A percentile compares a stretch with the other conserved stretches of the same genome.
Conservation (phyloP, 2,797 vertebrate genomes). For the Acomys russatus region DNA sequence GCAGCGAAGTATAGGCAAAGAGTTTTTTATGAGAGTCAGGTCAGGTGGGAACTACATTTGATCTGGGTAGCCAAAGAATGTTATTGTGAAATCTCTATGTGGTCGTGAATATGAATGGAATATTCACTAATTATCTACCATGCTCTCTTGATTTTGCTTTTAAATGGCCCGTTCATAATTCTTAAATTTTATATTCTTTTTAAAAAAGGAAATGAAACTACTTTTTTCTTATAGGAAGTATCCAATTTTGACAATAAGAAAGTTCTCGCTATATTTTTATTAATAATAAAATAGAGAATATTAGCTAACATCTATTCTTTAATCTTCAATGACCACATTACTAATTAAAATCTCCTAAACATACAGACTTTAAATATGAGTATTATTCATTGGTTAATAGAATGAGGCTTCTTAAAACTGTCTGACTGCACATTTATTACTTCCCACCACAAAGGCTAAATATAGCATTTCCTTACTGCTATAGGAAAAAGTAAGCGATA, state of each 20-base stretch:
- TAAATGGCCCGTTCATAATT: not conserved
- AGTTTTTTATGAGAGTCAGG: not conserved
- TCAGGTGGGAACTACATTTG: not conserved
- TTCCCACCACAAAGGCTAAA: conserved; percentile 75
- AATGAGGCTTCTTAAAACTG: conserved; percentile 78
- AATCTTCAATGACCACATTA: conserved; percentile 61
- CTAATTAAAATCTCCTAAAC: conserved; percentile 66
- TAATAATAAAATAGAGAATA: conserved; percentile 68
- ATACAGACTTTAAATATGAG: conserved; percentile 68
- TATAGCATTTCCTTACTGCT: conserved; percentile 82
- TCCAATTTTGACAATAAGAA: conserved; percentile 30
- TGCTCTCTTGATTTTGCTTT: conserved; percentile 5
- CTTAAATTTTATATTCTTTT: not conserved
- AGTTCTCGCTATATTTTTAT: conserved; percentile 66
- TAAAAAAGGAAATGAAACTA: not conserved
- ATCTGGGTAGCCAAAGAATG: not conserved
- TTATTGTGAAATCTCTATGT: not conserved
- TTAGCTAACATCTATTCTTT: conserved; percentile 74
- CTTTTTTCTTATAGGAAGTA: not conserved
- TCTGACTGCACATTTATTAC: conserved; percentile 78
- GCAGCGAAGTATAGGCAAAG: not conserved
- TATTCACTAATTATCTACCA: not conserved
- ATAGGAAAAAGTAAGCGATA: conserved; percentile 77
- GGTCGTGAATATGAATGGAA: not conserved
- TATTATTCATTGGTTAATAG: conserved; percentile 82